phyloP scores from a whole-genome alignment of 1,140 invertebrate genomes.

The Tetragonula clypearis region DNA sequence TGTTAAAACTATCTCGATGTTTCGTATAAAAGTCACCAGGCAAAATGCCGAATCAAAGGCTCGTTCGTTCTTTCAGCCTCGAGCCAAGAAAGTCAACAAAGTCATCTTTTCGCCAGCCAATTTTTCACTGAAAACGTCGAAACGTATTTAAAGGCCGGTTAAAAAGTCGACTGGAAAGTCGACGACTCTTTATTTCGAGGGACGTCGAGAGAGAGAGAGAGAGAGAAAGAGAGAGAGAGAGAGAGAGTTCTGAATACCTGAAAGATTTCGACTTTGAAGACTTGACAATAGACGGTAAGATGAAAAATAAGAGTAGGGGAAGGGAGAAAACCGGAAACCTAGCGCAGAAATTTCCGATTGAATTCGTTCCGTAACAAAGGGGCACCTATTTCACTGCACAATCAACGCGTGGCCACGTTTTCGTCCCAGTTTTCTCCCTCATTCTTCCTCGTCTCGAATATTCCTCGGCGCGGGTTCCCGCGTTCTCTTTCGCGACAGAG shows the following conservation, averaged over 20 bases:
- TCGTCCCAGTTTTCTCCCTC: neutral
- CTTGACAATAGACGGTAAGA: neutral
- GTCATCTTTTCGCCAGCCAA: no score
- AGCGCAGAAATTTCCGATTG: slow-evolving; percentile 21
- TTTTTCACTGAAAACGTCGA: no score
- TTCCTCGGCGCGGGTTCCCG: neutral
- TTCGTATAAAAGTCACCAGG: no score
- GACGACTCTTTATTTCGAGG: neutral
- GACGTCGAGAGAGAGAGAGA: neutral
- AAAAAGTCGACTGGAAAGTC: neutral
- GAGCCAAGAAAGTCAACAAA: no score
- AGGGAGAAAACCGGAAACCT: neutral
- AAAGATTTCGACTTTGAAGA: neutral
- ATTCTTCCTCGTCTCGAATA: neutral
- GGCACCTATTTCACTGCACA: neutral
- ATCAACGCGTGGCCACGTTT: slow-evolving; percentile 14
- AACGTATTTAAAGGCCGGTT: neutral
- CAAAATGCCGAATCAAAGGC: no score
- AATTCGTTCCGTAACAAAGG: slow-evolving; percentile 18
- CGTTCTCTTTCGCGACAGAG: no score
- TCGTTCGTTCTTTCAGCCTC: no score
- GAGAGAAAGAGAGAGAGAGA: no score
- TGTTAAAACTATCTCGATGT: no score
- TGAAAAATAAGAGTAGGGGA: no score
- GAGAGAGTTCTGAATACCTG: neutral